Percentiles rank a stretch among this genome's conserved stretches.
Conservation (phyloP, 2,797 vertebrate genomes). For the Rhinella marina region DNA sequence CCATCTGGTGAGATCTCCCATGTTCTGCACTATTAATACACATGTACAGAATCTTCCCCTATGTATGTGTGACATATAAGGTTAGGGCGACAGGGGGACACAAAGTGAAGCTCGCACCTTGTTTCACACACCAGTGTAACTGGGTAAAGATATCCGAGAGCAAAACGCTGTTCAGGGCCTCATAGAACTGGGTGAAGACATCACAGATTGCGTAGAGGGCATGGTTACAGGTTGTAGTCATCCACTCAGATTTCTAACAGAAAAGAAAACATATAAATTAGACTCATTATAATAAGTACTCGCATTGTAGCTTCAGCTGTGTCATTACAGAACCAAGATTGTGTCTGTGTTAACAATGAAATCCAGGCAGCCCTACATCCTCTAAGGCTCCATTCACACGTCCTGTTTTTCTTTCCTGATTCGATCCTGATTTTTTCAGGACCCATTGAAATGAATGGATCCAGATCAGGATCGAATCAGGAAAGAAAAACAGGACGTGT, state of each 20-base stretch:
- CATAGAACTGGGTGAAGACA: conserved; percentile 96
- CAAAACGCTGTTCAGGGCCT: conserved; percentile 90
- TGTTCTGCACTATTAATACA: neutral
- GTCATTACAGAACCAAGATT: too few relatives aligned
- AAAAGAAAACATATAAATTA: neutral
- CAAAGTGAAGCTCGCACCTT: conserved; percentile 79
- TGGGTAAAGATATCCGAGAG: conserved; percentile 92
- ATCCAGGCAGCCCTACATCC: too few relatives aligned
- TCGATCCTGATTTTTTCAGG: too few relatives aligned
- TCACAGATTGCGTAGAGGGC: conserved; percentile 96
- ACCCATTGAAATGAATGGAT: too few relatives aligned
- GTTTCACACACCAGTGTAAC: conserved; percentile 96
- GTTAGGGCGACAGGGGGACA: neutral
- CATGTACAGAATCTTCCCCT: neutral
- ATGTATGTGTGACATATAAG: neutral
- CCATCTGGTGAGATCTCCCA: neutral
- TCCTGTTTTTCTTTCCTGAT: too few relatives aligned
- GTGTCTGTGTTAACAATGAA: too few relatives aligned
- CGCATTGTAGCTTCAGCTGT: too few relatives aligned
- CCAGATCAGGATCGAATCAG: too few relatives aligned
- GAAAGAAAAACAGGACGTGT: too few relatives aligned
- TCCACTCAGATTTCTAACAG: conserved; percentile 94
- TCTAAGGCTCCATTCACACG: too few relatives aligned
- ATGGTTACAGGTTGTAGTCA: conserved; percentile 97
- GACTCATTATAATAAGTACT: too few relatives aligned